Evolutionary conservation across 2,113 vertebrate species (phyloP), one percentile per base, ranked within the genome.

Genomic region (Carassius gibelio): DNA sequence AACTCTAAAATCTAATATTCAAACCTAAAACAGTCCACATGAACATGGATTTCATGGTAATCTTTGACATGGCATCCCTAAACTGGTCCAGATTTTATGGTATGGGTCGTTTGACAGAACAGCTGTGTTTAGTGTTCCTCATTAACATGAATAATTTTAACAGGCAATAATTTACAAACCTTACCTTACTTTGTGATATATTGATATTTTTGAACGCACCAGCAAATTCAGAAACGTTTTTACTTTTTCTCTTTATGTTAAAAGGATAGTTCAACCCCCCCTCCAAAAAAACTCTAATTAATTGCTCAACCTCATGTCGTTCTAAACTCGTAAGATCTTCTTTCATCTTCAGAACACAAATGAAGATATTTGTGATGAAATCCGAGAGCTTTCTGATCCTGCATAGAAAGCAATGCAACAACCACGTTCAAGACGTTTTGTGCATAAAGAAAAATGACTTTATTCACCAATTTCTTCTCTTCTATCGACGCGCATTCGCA

Each of bases 1-100:
- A 83, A 61, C 57, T 86, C 59, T 26, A 4, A 80, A 71, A 38
- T 45, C 57, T 83, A 85, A 78, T 86, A 86, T 80, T 83, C 68
- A 85, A 45, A 83, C 52, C 13, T 72, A 26, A 38, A 75, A 75
- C 34, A 66, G 74, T 66, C 21, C 75, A 55, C 21, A 19, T 71
- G 72, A 57, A 62, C 17, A 34, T 38, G 76, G 15, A 62, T 52
- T 38, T 55, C 30, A 55, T 26, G 34, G 77, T 84, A 21, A 81
- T 68, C 7, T 64, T 84, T 76, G 34, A 34, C 13, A 38, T 15
- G 6, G 8, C 19, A 5, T 48, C 15, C 17, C 50, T 48, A 75
- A 50, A 75, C 14, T 75, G 42, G n/a, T 14, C 21, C 26, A 76
- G 14, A 19, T 81, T 30, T 61, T 19, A 8, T 50, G 50, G 21